Percentiles rank a stretch among this genome's conserved stretches.
phyloP scores from a whole-genome alignment of 2,888 invertebrate genomes.

The Nemotelus pantherinus region DNA sequence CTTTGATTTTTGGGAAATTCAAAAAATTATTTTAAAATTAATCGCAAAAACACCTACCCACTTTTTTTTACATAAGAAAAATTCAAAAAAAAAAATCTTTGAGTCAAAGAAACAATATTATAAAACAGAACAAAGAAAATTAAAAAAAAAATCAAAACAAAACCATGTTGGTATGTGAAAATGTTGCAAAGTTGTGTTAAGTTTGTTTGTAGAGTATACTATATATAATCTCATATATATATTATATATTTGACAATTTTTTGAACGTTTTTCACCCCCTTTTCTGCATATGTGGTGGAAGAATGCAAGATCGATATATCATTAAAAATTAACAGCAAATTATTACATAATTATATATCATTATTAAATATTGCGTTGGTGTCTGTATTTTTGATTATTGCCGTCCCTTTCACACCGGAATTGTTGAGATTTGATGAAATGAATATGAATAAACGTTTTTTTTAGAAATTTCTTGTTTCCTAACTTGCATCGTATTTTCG shows the following conservation, averaged over 20 bases:
- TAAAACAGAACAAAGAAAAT: not conserved
- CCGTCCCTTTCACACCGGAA: conserved; percentile 29
- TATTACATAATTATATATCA: not conserved
- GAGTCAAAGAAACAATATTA: too few relatives aligned
- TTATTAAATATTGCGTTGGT: conserved; percentile 33
- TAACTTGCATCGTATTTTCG: conserved; percentile 46
- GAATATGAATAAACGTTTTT: conserved; percentile 32
- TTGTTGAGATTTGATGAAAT: conserved; percentile 26
- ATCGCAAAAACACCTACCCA: too few relatives aligned
- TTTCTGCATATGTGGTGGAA: conserved; percentile 39
- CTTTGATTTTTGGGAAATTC: too few relatives aligned
- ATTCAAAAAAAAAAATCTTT: too few relatives aligned
- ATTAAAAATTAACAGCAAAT: conserved; percentile 11
- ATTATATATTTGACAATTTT: conserved; percentile 29
- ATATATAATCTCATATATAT: too few relatives aligned
- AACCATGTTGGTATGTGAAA: conserved; percentile 46
- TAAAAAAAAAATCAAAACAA: conserved; percentile 46
- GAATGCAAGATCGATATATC: conserved; percentile 33
- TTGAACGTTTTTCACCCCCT: conserved; percentile 36
- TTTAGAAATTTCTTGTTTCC: conserved; percentile 43
- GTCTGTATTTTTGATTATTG: conserved; percentile 33
- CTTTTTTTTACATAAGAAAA: too few relatives aligned
- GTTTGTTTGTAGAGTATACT: conserved; percentile 38
- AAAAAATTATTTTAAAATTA: too few relatives aligned
- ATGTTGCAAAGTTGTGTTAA: conserved; percentile 43